Base-by-base conservation (phyloP, 1,140 invertebrate genomes). In the Ephestia elutella region DNA sequence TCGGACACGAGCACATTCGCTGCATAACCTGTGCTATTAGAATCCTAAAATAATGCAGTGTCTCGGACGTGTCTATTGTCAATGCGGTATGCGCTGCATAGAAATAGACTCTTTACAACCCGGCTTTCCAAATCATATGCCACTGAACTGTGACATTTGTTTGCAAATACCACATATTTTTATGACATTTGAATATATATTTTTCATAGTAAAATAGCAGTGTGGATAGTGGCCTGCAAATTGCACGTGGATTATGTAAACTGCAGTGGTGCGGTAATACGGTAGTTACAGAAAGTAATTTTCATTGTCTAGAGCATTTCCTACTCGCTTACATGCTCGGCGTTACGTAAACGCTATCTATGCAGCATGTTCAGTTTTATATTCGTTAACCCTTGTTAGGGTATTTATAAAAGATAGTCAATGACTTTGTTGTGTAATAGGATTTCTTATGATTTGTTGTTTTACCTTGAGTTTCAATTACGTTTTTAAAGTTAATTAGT, bases 291-390 rank as follows among this genome's bases (percentile, higher is more conserved):
- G 69, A 80, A 75, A 75, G 56, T 71, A 66, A 81, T 82, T 75
- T 87, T 87, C 85, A 87, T 82, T 87, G 82, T 87, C 85, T 87
- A 87, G 82, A 82, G 78, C 85, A 83, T 78, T 87, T 87, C 79
- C 79, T 80, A 53, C 66, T 69, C 62, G 61, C 61, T 75, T 75
- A 78, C 71, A 69, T 73, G 66, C 69, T 62, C 61, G 57, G 21
- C 55, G 65, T 84, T 84, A 78, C 71, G 65, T 78, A 74, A 85
- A 77, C 35, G 5, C 38, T 44, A 15, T 44, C 38, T 67, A 67
- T n/a, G 21, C 20, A 13, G 7, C 49, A 25, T 53, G 19, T 53
- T 53, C 50, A 53, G n/a, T 53, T 53, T 25, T 9, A 32, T 32
- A 32, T 25, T 25, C 10, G 50, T 53, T 53, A 53, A n/a, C 21